phyloP scores from a whole-genome alignment of 2,113 vertebrate species.

The Motacilla tschutschensis region DNA sequence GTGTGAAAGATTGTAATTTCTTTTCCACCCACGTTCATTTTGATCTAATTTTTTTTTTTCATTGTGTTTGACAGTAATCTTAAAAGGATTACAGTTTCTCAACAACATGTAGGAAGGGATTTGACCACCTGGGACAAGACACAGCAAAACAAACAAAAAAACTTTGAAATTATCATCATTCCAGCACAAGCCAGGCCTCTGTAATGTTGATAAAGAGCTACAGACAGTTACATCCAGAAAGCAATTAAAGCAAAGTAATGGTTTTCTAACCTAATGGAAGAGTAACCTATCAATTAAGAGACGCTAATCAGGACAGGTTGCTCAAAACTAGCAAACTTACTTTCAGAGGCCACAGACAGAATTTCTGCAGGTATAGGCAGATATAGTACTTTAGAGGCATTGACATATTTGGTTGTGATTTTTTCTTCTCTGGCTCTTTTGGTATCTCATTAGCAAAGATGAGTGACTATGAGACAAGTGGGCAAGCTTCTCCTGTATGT shows the following conservation, averaged over 20 bases:
- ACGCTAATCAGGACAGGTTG: background rate
- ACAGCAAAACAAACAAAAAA: background rate
- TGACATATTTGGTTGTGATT: background rate
- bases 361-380: background rate
- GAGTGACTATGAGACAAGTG: background rate
- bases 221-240: background rate
- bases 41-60: background rate
- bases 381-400: background rate
- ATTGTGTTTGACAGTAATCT: background rate
- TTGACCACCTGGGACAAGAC: background rate
- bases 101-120: background rate
- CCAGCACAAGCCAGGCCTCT: background rate
- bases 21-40: background rate
- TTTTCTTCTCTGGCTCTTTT: background rate
- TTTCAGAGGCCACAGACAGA: background rate
- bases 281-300: background rate
- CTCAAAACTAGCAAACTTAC: background rate
- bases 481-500: background rate
- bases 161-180: background rate
- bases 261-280: background rate
- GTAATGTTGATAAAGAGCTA: background rate
- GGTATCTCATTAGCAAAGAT: background rate
- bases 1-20: background rate
- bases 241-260: background rate
- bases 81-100: background rate